Percentiles rank a stretch among this genome's conserved stretches.
These are phyloP conservation scores for Diarsia mendica DNA, from an alignment of 2,888 invertebrate species.

Conservation along the genomic window DNA sequence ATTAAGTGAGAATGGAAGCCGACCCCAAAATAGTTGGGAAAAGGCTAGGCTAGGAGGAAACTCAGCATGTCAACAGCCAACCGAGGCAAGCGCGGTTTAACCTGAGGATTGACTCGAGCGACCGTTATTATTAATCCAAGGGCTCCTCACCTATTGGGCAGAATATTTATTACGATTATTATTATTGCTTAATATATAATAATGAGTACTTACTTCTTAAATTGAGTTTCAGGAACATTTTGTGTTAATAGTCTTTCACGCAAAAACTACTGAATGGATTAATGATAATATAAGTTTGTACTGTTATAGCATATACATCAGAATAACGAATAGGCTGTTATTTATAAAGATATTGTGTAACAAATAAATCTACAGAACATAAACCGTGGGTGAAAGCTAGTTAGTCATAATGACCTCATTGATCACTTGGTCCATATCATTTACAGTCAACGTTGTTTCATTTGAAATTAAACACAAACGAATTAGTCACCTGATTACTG, in stretches of 20 bases:
- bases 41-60: too few relatives aligned
- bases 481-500: slow-evolving; percentile 1
- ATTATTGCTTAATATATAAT: neutral
- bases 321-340: too few relatives aligned
- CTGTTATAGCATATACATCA: neutral
- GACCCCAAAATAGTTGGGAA: too few relatives aligned
- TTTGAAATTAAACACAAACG: neutral
- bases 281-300: neutral
- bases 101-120: too few relatives aligned
- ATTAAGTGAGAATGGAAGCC: neutral
- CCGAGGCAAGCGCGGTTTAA: too few relatives aligned
- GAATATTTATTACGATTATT: neutral
- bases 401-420: neutral
- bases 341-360: neutral
- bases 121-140: too few relatives aligned
- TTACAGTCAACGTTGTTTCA: neutral
- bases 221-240: neutral
- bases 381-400: neutral
- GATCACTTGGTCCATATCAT: neutral
- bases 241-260: neutral
- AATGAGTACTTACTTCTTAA: neutral
- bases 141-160: neutral
- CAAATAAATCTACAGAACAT: neutral
- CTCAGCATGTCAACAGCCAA: too few relatives aligned
- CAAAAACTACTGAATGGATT: too few relatives aligned